A percentile compares a stretch with the other conserved stretches of the same genome.
These are phyloP conservation scores for Thalassophryne amazonica DNA, from an alignment of 2,797 vertebrate species.

Conservation along the genomic window DNA sequence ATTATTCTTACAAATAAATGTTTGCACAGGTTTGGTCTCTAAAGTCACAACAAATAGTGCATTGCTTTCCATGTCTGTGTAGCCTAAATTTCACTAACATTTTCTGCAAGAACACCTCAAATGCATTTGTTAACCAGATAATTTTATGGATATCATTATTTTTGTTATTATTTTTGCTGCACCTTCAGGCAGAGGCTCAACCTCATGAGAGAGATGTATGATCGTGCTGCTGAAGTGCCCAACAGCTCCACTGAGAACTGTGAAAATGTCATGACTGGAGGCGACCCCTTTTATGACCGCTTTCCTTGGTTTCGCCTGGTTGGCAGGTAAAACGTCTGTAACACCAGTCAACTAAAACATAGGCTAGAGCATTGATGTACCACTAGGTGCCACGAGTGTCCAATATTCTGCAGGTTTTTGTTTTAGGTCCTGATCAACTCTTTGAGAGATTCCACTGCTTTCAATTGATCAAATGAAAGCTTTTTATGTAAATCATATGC, in stretches of 20 bases:
- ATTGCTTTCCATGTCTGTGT: too few relatives aligned
- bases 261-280: conserved; percentile 90
- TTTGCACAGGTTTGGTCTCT: too few relatives aligned
- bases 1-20: too few relatives aligned
- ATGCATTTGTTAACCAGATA: not conserved
- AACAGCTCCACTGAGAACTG: conserved; percentile 85
- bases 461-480: too few relatives aligned
- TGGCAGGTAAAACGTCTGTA: conserved; percentile 85
- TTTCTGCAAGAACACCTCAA: not conserved
- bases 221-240: conserved; percentile 93
- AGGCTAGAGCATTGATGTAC: too few relatives aligned
- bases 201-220: conserved; percentile 97
- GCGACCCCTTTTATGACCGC: conserved; percentile 97
- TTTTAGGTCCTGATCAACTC: too few relatives aligned
- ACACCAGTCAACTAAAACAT: not conserved
- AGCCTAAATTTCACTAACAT: too few relatives aligned
- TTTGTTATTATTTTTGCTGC: not conserved
- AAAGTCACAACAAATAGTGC: too few relatives aligned
- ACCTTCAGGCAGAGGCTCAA: conserved; percentile 89
- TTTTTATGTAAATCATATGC: too few relatives aligned
- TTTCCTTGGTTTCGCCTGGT: conserved; percentile 99
- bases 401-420: too few relatives aligned
- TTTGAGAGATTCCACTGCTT: too few relatives aligned
- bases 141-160: not conserved
- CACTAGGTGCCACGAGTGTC: too few relatives aligned